Evolutionary conservation across 2,113 vertebrate genomes (phyloP), one percentile per base, ranked within the genome.

Genomic region (Calypte anna): DNA sequence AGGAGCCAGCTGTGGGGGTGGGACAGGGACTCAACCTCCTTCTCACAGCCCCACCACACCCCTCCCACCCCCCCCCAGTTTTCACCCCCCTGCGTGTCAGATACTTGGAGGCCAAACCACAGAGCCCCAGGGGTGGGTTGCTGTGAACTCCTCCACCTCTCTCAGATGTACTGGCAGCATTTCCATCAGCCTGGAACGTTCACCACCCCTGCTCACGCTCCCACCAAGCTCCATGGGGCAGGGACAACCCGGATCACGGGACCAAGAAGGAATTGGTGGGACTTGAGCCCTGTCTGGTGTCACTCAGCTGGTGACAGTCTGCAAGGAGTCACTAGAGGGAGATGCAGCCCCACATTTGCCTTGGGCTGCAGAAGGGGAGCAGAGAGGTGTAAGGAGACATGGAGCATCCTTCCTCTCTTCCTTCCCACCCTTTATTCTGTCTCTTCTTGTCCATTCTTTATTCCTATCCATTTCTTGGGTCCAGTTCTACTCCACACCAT

Each of bases 241-340:
- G 0, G 1, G 40, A 20, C n/a, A 58, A 7, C 4, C 1, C 0
- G 0, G 9, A 1, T 0, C 6, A 2, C 2, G 48, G 54, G 38
- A 36, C 27, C 1, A 1, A 14, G 16, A 24, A 30, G 30, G 22
- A 54, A 58, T 17, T 24, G 5, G 7, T 36, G 68, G 24, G 12
- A 51, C 16, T 33, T 40, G 63, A 31, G 54, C 46, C 50, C 63
- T 33, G 55, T 7, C 50, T 25, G 75, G 64, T 12, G 94, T 62
- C 43, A 80, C 30, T 30, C 15, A 50, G 77, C 38, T 9, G 68
- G 30, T 0, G 59, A 58, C 0, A 40, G 81, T 22, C 94, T 31
- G 36, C 1, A 4, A 90, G 79, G 17, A 90, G 93, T 94, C 95
- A 97, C 94, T 97, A 97, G 95, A 96, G 96, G 95, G 95, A 96